phyloP scores from a whole-genome alignment of 2,113 vertebrate genomes.

The Coregonus clupeaformis region DNA sequence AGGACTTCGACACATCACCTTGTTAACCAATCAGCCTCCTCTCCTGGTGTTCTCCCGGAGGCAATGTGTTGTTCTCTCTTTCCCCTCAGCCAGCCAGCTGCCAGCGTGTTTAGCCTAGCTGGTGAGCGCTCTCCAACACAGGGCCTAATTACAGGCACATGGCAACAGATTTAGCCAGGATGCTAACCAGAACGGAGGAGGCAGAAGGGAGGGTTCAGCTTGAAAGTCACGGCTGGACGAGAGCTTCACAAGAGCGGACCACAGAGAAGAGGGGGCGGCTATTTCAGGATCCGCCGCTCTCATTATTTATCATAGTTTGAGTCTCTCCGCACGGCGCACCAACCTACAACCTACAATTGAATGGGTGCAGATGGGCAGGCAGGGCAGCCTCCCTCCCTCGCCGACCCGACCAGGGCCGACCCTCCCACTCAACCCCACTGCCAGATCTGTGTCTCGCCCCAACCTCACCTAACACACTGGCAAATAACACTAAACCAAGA shows the following conservation, averaged over 20 bases:
- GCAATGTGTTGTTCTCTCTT: not conserved
- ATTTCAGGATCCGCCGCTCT: constrained; percentile 75
- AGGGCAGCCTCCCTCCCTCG: constrained; percentile 10
- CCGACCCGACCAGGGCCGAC: not conserved
- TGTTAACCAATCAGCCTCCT: constrained; percentile 16
- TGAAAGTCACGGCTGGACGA: constrained; percentile 78
- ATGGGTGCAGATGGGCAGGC: constrained; percentile 53
- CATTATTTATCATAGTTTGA: constrained; percentile 79
- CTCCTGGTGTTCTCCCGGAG: not conserved
- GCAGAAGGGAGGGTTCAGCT: constrained; percentile 75
- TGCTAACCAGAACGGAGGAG: constrained; percentile 82
- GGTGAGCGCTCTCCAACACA: constrained; percentile 59
- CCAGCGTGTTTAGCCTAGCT: constrained; percentile 64
- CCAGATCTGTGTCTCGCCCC: constrained; percentile 21
- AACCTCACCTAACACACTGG: constrained; percentile 31
- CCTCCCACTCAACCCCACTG: constrained; percentile 34
- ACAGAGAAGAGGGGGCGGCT: constrained; percentile 73
- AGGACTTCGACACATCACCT: not conserved
- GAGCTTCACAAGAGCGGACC: constrained; percentile 75
- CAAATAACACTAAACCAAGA: not conserved
- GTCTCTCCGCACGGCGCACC: constrained; percentile 64
- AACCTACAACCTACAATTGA: constrained; percentile 77
- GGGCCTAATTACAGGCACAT: constrained; percentile 81
- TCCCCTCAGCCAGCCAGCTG: constrained; percentile 69
- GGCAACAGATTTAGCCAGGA: constrained; percentile 81